phyloP scores from a whole-genome alignment of 2,888 invertebrate species.

The Norana najaformis region DNA sequence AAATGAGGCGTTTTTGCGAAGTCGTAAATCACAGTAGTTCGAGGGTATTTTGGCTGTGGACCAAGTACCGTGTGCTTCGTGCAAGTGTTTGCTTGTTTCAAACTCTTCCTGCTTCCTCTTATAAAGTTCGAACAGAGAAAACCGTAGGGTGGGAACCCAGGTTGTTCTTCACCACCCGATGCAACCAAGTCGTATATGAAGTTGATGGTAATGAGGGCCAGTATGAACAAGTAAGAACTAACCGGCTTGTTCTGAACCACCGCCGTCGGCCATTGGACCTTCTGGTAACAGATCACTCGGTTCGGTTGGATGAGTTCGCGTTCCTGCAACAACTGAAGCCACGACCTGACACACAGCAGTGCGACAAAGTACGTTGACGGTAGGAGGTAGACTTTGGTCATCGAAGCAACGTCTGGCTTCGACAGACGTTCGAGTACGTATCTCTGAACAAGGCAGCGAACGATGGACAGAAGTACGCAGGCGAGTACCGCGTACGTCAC shows the following conservation, averaged over 20 bases:
- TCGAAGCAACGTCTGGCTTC: neutral
- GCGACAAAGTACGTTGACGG: neutral
- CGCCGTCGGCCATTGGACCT: neutral
- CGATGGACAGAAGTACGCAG: neutral
- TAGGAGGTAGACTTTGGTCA: conserved; percentile 3
- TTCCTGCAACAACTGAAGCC: neutral
- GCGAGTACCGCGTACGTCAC: neutral
- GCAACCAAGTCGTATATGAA: neutral
- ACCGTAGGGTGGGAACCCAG: neutral
- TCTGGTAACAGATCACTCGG: neutral
- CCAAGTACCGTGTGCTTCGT: neutral
- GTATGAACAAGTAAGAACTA: neutral
- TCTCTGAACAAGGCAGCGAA: neutral
- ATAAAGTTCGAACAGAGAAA: no score
- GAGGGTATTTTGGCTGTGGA: neutral
- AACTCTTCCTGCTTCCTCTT: neutral
- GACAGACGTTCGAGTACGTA: conserved; percentile 3
- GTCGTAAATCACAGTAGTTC: neutral
- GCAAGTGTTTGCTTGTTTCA: neutral
- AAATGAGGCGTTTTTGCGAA: neutral
- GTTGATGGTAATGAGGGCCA: neutral
- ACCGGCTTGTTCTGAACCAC: neutral
- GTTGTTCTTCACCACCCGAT: neutral
- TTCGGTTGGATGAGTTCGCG: neutral
- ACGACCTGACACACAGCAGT: neutral